Evolutionary conservation across 2,113 vertebrate species (phyloP).

Genomic region (Bungarus multicinctus): DNA sequence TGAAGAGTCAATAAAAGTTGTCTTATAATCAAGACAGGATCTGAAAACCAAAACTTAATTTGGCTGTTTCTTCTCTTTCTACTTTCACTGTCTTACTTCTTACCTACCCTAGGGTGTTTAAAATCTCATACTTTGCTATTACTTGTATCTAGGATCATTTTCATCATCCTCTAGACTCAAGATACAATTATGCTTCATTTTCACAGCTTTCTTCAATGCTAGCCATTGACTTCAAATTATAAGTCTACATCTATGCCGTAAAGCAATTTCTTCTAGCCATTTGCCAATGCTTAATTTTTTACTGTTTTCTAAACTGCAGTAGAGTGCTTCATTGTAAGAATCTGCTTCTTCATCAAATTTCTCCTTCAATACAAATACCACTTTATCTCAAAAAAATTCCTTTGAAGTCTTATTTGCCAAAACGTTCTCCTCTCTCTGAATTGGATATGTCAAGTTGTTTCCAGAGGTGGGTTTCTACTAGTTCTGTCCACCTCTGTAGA

Average conservation of each 20-base stretch:
- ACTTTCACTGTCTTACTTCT: neutral
- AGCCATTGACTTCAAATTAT: neutral
- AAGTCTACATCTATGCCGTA: neutral
- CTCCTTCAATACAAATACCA: neutral
- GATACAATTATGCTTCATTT: neutral
- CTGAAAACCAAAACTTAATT: neutral
- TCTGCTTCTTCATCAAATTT: neutral
- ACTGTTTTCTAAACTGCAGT: neutral
- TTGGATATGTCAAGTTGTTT: neutral
- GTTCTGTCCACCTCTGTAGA: too few relatives aligned
- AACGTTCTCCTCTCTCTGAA: neutral
- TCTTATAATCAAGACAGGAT: neutral
- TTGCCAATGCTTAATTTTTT: neutral
- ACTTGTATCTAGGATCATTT: neutral
- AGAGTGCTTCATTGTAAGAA: neutral
- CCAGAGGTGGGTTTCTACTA: too few relatives aligned
- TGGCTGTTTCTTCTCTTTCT: neutral
- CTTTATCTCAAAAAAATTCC: neutral
- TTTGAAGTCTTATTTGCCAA: neutral
- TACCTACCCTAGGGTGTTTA: neutral
- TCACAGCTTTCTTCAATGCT: neutral
- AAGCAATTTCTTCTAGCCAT: neutral
- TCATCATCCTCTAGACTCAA: neutral
- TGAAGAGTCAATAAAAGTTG: neutral
- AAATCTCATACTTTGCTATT: neutral